These are phyloP conservation scores for Jaculus jaculus DNA, from an alignment of 2,113 vertebrate genomes.

Conservation along the genomic window DNA sequence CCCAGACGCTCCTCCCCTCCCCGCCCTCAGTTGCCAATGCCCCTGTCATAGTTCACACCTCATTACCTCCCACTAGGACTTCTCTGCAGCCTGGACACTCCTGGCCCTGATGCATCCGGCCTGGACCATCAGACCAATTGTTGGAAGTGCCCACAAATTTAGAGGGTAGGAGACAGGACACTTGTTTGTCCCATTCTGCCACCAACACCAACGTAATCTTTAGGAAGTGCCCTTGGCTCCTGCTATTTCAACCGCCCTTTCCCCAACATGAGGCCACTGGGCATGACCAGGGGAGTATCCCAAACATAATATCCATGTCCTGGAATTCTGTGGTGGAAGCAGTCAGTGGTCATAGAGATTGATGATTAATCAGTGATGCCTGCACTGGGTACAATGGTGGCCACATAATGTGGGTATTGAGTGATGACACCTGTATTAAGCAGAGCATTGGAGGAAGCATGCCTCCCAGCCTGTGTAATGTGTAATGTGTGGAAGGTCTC, in stretches of 20 bases:
- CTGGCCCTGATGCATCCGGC: background rate
- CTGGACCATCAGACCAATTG: background rate
- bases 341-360: background rate
- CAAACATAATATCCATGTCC: background rate
- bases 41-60: slow-evolving; percentile 1
- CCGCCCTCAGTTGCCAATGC: background rate
- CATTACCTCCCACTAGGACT: background rate
- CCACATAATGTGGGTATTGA: background rate
- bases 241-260: background rate
- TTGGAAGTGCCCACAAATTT: background rate
- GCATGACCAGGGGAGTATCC: background rate
- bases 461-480: background rate
- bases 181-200: background rate
- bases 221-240: background rate
- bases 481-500: background rate
- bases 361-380: slow-evolving; percentile 38
- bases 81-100: background rate
- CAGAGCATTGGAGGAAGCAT: background rate
- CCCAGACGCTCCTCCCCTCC: background rate
- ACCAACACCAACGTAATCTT: background rate
- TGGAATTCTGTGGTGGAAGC: background rate
- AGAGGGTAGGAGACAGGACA: background rate
- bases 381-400: background rate
- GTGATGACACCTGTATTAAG: slow-evolving; percentile 38
- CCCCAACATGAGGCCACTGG: background rate